Base-by-base conservation (phyloP, 1,140 invertebrate genomes). In the Platyscapa corneri region DNA sequence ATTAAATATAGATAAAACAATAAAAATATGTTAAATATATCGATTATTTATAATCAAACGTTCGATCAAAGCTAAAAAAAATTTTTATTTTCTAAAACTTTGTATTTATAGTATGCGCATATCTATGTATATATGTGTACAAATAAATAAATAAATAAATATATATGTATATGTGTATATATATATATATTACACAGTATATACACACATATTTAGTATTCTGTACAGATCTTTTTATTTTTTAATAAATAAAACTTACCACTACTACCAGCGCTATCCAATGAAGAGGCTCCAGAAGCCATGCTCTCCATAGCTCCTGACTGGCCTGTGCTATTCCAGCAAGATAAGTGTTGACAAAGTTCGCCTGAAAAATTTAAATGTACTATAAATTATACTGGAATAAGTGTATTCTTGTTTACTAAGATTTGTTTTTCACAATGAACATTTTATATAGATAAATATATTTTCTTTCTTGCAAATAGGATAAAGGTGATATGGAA, bases 241-340 rank as follows among this genome's bases (percentile, higher is more conserved):
- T 46, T 53, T 53, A 53, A 53, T 53, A 53, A 10, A 53, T 14
- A 27, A 60, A 23, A 20, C 91, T 92, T 78, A 94, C 93, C 93
- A 88, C 92, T 94, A 89, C 93, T 94, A 86, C 91, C 93, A 89
- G 93, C 92, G 88, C 93, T 94, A 87, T 94, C 93, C 88, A 94
- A 90, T 72, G 93, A 94, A 86, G 93, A 94, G 87, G 93, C 93
- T 86, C 92, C 93, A 91, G 94, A 94, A 91, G 93, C 93, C 92
- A 94, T 94, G 87, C 89, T 90, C 88, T 89, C 89, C 88, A 89
- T 89, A 64, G 83, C 67, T 85, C 27, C 70, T 70, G 67, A 72
- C 87, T 85, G n/a, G 76, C 60, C 76, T 84, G 79, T 39, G 84
- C 84, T 90, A 88, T 82, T 92, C 84, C 87, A 90, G 86, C 83